phyloP scores from a whole-genome alignment of 2,888 invertebrate genomes.

The Slavum lentiscoides region DNA sequence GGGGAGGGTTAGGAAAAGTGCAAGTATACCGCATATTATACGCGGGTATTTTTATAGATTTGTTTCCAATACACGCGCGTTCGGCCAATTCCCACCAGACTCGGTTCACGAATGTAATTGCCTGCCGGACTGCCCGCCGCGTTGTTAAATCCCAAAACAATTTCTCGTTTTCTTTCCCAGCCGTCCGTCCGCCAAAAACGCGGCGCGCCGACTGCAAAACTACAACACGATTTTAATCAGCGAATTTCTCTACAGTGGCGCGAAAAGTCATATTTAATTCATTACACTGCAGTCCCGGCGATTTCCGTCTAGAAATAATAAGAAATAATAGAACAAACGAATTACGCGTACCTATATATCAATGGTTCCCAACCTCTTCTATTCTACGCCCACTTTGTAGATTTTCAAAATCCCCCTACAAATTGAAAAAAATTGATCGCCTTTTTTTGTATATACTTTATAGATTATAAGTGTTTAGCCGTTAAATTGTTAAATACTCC shows the following conservation, averaged over 20 bases:
- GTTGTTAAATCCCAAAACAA: constrained; percentile 52
- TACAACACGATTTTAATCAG: constrained; percentile 47
- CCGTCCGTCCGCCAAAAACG: background rate
- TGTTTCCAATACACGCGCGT: constrained; percentile 42
- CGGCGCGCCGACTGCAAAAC: background rate
- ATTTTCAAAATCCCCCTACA: too few species aligned
- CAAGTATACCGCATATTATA: background rate
- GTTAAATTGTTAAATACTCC: too few species aligned
- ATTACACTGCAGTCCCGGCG: too few species aligned
- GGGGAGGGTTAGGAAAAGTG: background rate
- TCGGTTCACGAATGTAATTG: constrained; percentile 36
- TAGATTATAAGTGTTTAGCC: too few species aligned
- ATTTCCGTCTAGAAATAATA: too few species aligned
- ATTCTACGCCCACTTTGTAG: too few species aligned
- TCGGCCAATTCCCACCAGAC: constrained; percentile 48
- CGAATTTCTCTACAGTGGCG: constrained; percentile 26
- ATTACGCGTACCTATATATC: too few species aligned
- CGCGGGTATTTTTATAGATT: constrained; percentile 29
- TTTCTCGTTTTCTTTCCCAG: constrained; percentile 31
- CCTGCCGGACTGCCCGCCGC: constrained; percentile 35
- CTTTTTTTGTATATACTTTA: too few species aligned
- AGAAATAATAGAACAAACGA: too few species aligned
- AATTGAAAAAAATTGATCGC: too few species aligned
- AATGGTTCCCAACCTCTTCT: too few species aligned
- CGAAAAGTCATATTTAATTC: constrained; percentile 3